These are phyloP conservation scores for Otocyon megalotis DNA, from an alignment of 2,113 vertebrate species.

Conservation along the genomic window DNA sequence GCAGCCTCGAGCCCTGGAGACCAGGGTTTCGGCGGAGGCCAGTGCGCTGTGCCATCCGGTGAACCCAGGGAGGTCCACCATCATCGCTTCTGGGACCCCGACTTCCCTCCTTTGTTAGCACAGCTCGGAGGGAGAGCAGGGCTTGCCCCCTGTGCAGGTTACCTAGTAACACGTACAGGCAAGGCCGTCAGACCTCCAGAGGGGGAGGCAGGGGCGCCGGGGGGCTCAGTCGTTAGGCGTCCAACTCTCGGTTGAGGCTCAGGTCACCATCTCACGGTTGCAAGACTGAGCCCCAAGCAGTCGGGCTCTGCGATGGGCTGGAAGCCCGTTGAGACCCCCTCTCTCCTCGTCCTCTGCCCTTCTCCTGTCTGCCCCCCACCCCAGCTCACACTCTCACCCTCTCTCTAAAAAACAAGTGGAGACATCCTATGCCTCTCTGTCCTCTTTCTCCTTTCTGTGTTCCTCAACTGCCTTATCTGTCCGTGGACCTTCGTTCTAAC, in stretches of 20 bases:
- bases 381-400: neutral
- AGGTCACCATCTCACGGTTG: neutral
- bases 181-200: neutral
- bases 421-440: accelerated
- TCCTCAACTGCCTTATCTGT: neutral
- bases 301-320: neutral
- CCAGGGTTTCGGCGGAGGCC: accelerated
- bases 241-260: neutral
- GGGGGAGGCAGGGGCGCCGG: neutral
- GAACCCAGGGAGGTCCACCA: neutral
- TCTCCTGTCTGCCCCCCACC: neutral
- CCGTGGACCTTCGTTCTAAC: neutral
- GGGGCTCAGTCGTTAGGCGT: neutral
- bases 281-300: neutral
- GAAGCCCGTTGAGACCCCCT: neutral
- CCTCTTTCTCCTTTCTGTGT: neutral
- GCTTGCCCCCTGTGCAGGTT: neutral
- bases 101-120: neutral
- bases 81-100: accelerated
- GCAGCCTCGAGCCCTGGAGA: neutral
- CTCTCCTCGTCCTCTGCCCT: neutral
- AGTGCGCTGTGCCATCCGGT: accelerated
- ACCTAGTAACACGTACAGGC: neutral
- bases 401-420: neutral
- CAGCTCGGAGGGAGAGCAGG: neutral